Evolutionary conservation across 2,888 invertebrate genomes (phyloP), one percentile per base, ranked within the genome.

Genomic region (Phania funesta): DNA sequence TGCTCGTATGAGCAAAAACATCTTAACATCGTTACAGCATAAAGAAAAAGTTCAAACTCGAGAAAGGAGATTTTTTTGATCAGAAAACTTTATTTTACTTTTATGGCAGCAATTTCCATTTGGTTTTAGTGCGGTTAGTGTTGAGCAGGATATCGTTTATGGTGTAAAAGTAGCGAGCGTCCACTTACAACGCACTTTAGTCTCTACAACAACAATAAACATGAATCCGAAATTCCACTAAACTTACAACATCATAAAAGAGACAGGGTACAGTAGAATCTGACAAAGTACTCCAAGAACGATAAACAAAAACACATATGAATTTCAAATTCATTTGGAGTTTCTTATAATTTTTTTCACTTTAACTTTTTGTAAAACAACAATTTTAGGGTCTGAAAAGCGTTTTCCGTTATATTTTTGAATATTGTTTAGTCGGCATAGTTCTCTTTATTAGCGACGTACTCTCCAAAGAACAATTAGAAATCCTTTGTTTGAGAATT

Each of bases 51-150:
- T 48, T 26, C 6, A 38, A 38, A n/a, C 26, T 75, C 38, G 35
- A 26, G 18, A 11, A 18, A 38, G 32, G 32, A 35, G 11, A 16
- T 18, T 38, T 60, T 35, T 24, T 46, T 32, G 52, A 64, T 73
- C 62, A 52, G 46, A 13, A 64, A 67, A 67, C 50, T 44, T 73
- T 79, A 46, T 48, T 79, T 62, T 41, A 35, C 35, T 79, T 74
- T 79, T 68, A 79, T 22, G 46, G 24, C 26, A 54, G 38, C 26
- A 54, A 38, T 68, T 79, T 67, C 26, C 50, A 41, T 65, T 56
- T 65, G 41, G 24, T 11, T 26, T 62, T 54, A 9, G 62, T 38
- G 29, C 16, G 58, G 56, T 35, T 54, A 20, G 44, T 35, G 29
- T 16, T 71, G 24, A 35, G 18, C 52, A n/a, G 3, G 16, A 32